phyloP scores from a whole-genome alignment of 2,888 invertebrate species.

The Caenorhabditis sp. region DNA sequence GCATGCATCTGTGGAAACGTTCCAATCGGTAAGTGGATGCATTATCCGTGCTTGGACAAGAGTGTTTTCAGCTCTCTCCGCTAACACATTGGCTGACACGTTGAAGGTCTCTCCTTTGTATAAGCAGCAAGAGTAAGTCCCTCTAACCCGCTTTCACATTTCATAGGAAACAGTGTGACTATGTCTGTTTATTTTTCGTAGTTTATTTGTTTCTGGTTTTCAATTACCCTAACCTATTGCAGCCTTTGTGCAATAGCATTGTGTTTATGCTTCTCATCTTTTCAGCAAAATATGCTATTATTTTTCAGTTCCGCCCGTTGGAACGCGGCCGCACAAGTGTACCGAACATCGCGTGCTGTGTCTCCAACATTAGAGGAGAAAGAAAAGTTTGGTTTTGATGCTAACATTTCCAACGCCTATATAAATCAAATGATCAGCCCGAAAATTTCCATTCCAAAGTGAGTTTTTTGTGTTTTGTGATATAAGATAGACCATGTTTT shows the following conservation, averaged over 20 bases:
- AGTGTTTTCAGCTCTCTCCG: constrained; percentile 64
- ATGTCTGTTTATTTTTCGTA: constrained; percentile 1
- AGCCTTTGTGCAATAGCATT: constrained; percentile 17
- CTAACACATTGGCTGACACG: constrained; percentile 81
- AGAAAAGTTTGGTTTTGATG: constrained; percentile 60
- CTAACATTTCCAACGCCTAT: constrained; percentile 8
- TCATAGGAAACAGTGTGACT: not conserved
- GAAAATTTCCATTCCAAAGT: constrained; percentile 57
- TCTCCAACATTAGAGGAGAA: constrained; percentile 76
- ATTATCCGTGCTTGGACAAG: not conserved
- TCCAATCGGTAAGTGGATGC: constrained; percentile 24
- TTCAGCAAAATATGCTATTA: too few relatives aligned
- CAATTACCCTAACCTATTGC: not conserved
- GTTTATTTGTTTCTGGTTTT: constrained; percentile 23
- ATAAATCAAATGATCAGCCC: constrained; percentile 61
- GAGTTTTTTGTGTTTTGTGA: constrained; percentile 24
- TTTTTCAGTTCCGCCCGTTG: constrained; percentile 79
- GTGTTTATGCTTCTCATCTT: not conserved
- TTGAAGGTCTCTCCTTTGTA: constrained; percentile 82
- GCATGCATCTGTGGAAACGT: constrained; percentile 57
- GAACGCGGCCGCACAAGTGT: constrained; percentile 81
- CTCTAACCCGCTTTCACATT: not conserved
- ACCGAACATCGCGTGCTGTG: constrained; percentile 80
- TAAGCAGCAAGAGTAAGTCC: constrained; percentile 81
- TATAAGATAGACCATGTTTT: too few relatives aligned